phyloP scores from a whole-genome alignment of 2,888 invertebrate genomes.

The Epiblema foenella region DNA sequence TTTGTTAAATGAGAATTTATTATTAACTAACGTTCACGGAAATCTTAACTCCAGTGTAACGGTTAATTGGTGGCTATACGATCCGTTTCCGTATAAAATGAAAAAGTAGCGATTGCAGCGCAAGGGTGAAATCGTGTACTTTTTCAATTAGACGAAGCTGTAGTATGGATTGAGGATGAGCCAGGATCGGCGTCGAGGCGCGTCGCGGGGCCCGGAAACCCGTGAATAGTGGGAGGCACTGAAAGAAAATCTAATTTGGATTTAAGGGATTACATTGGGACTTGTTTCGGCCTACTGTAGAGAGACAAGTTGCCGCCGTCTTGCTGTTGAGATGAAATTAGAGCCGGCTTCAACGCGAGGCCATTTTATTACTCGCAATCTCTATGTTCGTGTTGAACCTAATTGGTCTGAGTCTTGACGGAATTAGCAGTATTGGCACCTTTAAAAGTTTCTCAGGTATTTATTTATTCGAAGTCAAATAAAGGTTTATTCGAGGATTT shows the following conservation, averaged over 20 bases:
- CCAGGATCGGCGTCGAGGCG: slow-evolving; percentile 56
- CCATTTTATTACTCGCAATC: slow-evolving; percentile 63
- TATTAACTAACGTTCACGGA: slow-evolving; percentile 54
- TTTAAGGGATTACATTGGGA: slow-evolving; percentile 81
- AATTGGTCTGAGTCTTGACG: slow-evolving; percentile 55
- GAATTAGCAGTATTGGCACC: slow-evolving; percentile 27
- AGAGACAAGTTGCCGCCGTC: slow-evolving; percentile 62
- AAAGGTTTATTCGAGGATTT: slow-evolving; percentile 1
- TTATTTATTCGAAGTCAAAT: neutral
- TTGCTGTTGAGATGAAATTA: slow-evolving; percentile 74
- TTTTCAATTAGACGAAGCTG: slow-evolving; percentile 64
- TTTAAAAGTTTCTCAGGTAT: slow-evolving; percentile 22
- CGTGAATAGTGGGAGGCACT: slow-evolving; percentile 77
- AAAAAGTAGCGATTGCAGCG: slow-evolving; percentile 11
- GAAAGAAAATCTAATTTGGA: slow-evolving; percentile 85
- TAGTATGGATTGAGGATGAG: slow-evolving; percentile 62
- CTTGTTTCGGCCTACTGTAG: slow-evolving; percentile 81
- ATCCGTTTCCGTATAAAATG: slow-evolving; percentile 24
- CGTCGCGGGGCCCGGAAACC: slow-evolving; percentile 58
- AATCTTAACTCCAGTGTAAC: slow-evolving; percentile 49
- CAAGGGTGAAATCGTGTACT: slow-evolving; percentile 47
- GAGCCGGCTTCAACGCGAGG: slow-evolving; percentile 61
- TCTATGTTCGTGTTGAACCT: slow-evolving; percentile 50
- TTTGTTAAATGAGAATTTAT: slow-evolving; percentile 66
- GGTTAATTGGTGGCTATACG: slow-evolving; percentile 49